Conservation (phyloP, 2,797 vertebrate species). For the Tokudaia tokunoshimensis region DNA sequence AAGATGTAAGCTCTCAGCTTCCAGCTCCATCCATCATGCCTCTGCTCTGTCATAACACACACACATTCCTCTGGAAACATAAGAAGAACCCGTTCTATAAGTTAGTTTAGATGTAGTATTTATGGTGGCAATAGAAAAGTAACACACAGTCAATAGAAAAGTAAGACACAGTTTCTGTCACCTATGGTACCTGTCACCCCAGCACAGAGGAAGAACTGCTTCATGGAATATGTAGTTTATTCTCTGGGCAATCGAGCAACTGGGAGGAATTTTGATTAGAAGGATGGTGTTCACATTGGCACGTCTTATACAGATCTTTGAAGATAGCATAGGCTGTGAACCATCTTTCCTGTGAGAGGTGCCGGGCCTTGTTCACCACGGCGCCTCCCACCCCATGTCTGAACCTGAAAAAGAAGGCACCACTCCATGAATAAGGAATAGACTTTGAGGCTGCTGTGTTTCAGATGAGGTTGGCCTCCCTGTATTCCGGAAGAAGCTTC, state of each 20-base stretch:
- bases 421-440: neutral
- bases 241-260: neutral
- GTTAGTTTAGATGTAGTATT: neutral
- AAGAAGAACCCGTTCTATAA: neutral
- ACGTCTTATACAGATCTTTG: neutral
- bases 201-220: neutral
- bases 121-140: neutral
- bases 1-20: neutral
- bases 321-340: neutral
- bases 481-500: neutral
- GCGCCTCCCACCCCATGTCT: neutral
- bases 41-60: neutral
- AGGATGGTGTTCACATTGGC: no score
- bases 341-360: neutral
- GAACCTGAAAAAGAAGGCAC: neutral
- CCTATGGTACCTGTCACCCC: neutral
- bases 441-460: neutral
- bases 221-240: neutral
- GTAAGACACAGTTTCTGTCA: neutral
- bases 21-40: neutral
- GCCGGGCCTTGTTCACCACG: rapidly evolving
- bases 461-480: neutral
- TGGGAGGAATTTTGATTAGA: neutral
- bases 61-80: neutral
- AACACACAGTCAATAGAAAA: neutral